Evolutionary conservation across 2,113 vertebrate species (phyloP).

Genomic region (Heteronetta atricapilla): DNA sequence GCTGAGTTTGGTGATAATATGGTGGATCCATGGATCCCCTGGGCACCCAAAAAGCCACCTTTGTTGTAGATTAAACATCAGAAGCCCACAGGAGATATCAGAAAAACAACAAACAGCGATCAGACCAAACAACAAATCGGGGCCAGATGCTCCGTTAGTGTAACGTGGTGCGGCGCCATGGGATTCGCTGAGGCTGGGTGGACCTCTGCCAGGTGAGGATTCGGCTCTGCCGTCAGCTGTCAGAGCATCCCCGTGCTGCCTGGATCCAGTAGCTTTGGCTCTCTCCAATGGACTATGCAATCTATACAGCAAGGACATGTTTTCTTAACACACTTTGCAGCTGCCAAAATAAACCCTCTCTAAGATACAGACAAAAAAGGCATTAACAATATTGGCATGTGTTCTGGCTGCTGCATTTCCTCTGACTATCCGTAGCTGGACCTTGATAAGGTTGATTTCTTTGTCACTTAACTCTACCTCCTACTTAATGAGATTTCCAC

Average conservation of each 20-base stretch:
- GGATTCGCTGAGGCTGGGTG: neutral
- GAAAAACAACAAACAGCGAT: neutral
- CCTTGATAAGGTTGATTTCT: conserved; percentile 10
- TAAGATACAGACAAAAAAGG: conserved; percentile 17
- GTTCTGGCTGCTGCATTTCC: neutral
- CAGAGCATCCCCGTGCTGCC: neutral
- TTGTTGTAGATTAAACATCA: neutral
- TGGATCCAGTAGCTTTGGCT: neutral
- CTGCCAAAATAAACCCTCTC: conserved; percentile 40
- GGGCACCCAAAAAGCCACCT: neutral
- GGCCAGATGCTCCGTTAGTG: neutral
- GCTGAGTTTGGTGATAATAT: neutral
- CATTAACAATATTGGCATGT: conserved; percentile 18
- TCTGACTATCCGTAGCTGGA: neutral
- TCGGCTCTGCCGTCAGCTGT: neutral
- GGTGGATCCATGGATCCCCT: neutral
- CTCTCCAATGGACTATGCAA: neutral
- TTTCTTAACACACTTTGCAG: neutral
- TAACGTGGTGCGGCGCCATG: neutral
- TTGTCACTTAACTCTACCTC: neutral
- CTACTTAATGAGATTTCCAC: neutral
- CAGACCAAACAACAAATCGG: neutral
- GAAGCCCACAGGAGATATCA: neutral
- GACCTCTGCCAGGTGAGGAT: neutral
- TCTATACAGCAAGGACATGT: neutral